A percentile compares a stretch with the other conserved stretches of the same genome.
phyloP scores from a whole-genome alignment of 1,140 invertebrate species.

The Homalodisca vitripennis region DNA sequence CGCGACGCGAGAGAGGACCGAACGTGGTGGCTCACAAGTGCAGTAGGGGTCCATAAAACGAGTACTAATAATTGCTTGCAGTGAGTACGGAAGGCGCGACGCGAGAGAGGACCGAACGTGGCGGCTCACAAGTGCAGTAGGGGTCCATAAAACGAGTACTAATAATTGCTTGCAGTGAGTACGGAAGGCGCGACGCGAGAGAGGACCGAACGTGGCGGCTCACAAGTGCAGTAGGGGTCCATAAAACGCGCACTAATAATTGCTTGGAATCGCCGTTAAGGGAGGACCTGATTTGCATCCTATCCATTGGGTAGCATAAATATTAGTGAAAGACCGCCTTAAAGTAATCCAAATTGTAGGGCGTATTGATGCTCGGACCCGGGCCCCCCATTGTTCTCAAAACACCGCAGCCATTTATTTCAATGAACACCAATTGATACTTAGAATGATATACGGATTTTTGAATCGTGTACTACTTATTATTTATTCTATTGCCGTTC shows the following conservation, averaged over 20 bases:
- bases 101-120: no score
- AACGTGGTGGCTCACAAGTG: no score
- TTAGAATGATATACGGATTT: background rate
- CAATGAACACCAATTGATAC: constrained; percentile 20
- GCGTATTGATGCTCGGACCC: constrained; percentile 11
- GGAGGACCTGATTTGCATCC: constrained; percentile 16
- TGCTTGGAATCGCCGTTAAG: background rate
- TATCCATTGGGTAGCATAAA: constrained; percentile 6
- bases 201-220: no score
- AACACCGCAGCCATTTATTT: constrained; percentile 9
- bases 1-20: no score
- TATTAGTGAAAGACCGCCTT: constrained; percentile 5
- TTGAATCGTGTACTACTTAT: background rate
- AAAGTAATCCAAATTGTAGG: constrained; percentile 15
- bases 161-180: no score
- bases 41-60: no score
- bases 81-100: background rate
- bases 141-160: background rate
- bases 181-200: background rate
- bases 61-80: no score
- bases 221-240: background rate
- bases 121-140: constrained; percentile 13
- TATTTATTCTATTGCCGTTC: background rate
- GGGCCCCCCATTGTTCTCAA: constrained; percentile 13
- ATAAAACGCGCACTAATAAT: background rate